phyloP scores from a whole-genome alignment of 2,113 vertebrate genomes.

The Merops nubicus region DNA sequence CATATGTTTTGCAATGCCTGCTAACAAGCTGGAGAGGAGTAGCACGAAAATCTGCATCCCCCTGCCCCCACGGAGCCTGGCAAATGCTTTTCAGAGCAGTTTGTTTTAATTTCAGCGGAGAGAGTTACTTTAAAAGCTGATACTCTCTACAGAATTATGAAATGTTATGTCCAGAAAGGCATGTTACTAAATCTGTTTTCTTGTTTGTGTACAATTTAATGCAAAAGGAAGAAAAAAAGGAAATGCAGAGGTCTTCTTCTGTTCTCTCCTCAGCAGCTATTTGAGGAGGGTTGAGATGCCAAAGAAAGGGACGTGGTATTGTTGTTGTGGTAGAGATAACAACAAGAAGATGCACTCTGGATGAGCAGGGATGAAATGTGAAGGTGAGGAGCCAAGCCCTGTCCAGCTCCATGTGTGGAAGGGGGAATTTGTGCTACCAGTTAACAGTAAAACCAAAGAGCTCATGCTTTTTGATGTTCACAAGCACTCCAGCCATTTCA shows the following conservation, averaged over 20 bases:
- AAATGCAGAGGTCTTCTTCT: not conserved
- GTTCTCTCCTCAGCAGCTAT: not conserved
- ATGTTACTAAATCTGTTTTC: not conserved
- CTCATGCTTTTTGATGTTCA: not conserved
- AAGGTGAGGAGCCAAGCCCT: not conserved
- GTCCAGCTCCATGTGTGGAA: not conserved
- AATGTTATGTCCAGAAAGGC: constrained; percentile 4
- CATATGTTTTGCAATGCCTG: not conserved
- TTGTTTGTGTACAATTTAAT: constrained; percentile 4
- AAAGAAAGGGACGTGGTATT: not conserved
- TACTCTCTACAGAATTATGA: not conserved
- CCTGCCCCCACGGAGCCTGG: not conserved
- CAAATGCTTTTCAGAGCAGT: constrained; percentile 5
- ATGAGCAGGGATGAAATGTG: accelerated
- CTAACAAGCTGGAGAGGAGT: constrained; percentile 6
- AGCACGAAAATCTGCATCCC: not conserved
- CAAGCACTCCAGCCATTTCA: not conserved
- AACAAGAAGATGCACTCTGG: not conserved
- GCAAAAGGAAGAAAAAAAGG: not conserved
- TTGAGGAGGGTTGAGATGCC: not conserved
- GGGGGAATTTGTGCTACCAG: not conserved
- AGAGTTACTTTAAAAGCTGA: constrained; percentile 27
- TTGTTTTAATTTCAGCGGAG: constrained; percentile 30
- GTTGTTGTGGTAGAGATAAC: not conserved
- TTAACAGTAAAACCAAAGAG: not conserved